Conservation (phyloP, 2,888 invertebrate genomes). For the Tenthredo livida region DNA sequence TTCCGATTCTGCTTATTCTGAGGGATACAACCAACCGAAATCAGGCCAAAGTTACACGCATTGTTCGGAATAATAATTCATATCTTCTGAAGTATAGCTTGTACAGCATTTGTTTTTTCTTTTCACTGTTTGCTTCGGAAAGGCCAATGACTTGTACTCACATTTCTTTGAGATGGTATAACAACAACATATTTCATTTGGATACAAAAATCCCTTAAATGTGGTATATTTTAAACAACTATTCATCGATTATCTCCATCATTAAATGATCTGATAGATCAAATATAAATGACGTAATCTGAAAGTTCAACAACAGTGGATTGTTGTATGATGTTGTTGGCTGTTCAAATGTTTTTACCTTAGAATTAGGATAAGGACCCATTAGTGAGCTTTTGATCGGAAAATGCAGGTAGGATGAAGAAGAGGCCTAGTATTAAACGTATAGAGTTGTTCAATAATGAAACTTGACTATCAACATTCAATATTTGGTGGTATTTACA, state of each 20-base stretch:
- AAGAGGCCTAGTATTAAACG: background rate
- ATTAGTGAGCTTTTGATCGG: slow-evolving; percentile 35
- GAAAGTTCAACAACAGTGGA: slow-evolving; percentile 1
- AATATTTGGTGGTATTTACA: background rate
- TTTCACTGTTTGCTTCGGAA: background rate
- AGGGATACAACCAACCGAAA: background rate
- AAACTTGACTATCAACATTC: background rate
- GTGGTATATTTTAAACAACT: background rate
- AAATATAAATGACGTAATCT: background rate
- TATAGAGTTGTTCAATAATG: slow-evolving; percentile 19
- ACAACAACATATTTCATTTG: background rate
- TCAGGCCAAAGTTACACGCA: background rate
- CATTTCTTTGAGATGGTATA: background rate
- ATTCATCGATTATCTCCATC: background rate
- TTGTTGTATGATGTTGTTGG: slow-evolving; percentile 35
- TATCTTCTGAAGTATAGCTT: no score
- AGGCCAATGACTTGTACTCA: background rate
- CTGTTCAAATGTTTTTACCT: slow-evolving; percentile 33
- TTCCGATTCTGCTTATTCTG: background rate
- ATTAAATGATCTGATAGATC: background rate
- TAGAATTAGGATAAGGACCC: slow-evolving; percentile 35
- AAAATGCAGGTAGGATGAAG: slow-evolving; percentile 23
- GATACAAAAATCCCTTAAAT: background rate
- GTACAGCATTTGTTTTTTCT: no score
- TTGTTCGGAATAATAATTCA: background rate